These are phyloP conservation scores for Heliconius nattereri DNA, from an alignment of 1,140 invertebrate genomes.

Conservation along the genomic window DNA sequence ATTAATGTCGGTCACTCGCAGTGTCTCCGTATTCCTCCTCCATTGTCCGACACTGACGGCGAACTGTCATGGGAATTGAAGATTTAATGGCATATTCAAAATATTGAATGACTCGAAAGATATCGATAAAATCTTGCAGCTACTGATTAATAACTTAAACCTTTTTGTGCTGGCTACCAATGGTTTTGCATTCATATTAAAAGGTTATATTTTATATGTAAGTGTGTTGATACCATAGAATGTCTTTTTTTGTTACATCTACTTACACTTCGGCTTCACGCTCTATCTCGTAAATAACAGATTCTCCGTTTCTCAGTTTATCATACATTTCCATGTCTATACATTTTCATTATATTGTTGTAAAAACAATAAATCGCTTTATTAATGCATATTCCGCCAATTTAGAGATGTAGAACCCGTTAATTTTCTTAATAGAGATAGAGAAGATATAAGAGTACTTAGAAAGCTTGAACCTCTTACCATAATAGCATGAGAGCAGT, in stretches of 20 bases:
- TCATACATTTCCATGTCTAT: too few species aligned
- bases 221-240: too few species aligned
- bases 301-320: too few species aligned
- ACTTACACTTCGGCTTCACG: background rate
- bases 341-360: too few species aligned
- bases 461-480: background rate
- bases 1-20: constrained; percentile 77
- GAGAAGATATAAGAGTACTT: background rate
- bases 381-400: too few species aligned
- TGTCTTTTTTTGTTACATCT: background rate
- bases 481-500: background rate
- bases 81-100: constrained; percentile 45
- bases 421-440: too few species aligned
- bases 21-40: constrained; percentile 43
- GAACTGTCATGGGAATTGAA: constrained; percentile 51
- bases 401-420: too few species aligned
- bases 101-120: constrained; percentile 37
- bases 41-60: constrained; percentile 52
- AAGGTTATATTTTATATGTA: background rate
- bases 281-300: too few species aligned
- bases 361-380: too few species aligned
- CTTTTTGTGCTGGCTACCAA: constrained; percentile 38
- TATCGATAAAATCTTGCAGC: constrained; percentile 36
- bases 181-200: constrained; percentile 32
- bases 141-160: constrained; percentile 41